Conservation (phyloP, 2,888 invertebrate genomes). For the Athrips mouffetella region DNA sequence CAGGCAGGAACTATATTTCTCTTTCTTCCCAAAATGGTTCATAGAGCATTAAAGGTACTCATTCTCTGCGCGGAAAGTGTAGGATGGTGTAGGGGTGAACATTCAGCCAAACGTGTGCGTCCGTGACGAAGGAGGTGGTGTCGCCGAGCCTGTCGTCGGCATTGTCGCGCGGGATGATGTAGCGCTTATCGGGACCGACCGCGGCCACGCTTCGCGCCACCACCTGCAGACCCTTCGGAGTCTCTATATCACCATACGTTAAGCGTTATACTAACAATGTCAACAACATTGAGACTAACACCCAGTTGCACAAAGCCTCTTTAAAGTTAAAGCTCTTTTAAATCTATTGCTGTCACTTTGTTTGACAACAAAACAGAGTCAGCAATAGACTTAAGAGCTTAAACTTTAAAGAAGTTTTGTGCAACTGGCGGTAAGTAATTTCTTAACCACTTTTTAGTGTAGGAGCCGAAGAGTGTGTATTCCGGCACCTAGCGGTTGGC, state of each 20-base stretch:
- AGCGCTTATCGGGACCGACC: conserved; percentile 62
- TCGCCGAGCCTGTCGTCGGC: conserved; percentile 46
- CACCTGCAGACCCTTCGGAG: conserved; percentile 54
- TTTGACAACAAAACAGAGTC: too few species aligned
- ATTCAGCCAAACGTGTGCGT: conserved; percentile 60
- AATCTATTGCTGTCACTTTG: too few species aligned
- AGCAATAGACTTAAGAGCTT: too few species aligned
- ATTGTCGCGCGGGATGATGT: conserved; percentile 55
- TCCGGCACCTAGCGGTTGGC: conserved; percentile 68
- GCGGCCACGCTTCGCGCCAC: conserved; percentile 62
- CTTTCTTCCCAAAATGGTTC: too few species aligned
- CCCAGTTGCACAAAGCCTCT: conserved; percentile 58
- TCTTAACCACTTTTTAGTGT: too few species aligned
- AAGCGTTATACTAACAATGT: conserved; percentile 58
- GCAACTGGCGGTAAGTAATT: conserved; percentile 65
- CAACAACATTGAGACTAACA: conserved; percentile 28
- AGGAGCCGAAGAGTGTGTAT: conserved; percentile 65
- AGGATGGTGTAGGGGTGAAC: conserved; percentile 71
- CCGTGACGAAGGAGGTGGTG: conserved; percentile 51
- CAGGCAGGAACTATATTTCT: too few species aligned
- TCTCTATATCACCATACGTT: conserved; percentile 62
- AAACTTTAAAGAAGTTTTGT: conserved; percentile 66
- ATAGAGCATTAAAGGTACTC: too few species aligned
- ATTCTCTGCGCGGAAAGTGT: conserved; percentile 64
- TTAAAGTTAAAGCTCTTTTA: too few species aligned